Evolutionary conservation across 2,797 vertebrate species (phyloP), one percentile per base, ranked within the genome.

Genomic region (Cryptoprocta ferox): DNA sequence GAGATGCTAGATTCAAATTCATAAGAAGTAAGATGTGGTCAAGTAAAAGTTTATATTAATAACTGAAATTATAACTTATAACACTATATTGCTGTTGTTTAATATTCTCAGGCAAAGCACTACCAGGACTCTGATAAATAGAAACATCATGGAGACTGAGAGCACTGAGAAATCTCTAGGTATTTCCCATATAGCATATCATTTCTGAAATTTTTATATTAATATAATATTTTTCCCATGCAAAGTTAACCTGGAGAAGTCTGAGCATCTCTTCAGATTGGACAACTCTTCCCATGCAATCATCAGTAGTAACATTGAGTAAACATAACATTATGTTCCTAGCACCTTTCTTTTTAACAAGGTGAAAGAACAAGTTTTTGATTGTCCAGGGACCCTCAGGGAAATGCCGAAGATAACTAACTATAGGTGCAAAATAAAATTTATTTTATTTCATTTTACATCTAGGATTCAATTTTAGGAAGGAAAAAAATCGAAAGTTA

Each of bases 361-460:
- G 12, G 32, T 30, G 30, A 95, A 93, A 83, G 45, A 75, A 91
- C 56, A 91, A 65, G 13, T 42, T 81, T 18, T 80, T 82, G 42
- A 79, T 71, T 66, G 14, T 68, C 66, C 2, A 68, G 45, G 26
- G 35, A 26, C n/a, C 56, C 68, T 48, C 6, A 45, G 45, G 71
- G 76, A 92, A 97, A 85, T 89, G 9, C 75, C 19, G 79, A 94
- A 94, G 53, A 95, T 84, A 83, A 39, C 68, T 84, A 83, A 39
- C 68, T 83, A 68, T 84, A 95, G 68, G 24, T 73, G 12, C 30
- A 87, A 83, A 90, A 59, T 75, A 39, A 73, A 91, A 88, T 24
- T 48, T 90, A 89, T 84, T 86, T 83, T 68, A 95, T 70, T 93
- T 95, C 30, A 90, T 68, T 95, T 93, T 86, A 79, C 32, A 95